Base-by-base conservation (phyloP, 2,888 invertebrate species). In the Philaethria dido region DNA sequence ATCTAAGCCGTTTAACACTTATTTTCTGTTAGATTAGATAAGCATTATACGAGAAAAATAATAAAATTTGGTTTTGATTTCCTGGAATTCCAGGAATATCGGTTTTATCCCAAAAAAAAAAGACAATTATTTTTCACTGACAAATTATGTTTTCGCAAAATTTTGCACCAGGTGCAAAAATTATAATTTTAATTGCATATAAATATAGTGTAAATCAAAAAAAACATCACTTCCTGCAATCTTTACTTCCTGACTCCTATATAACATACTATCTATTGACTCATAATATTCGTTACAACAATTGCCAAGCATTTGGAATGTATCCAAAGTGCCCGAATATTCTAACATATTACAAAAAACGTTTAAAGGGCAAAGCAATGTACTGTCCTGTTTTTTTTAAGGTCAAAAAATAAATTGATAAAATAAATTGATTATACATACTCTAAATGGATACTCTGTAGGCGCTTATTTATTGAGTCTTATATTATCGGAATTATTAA, bases 261-360 rank as follows among this genome's bases (percentile, higher is more conserved):
- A 48, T 6, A n/a, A 48, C 5, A 25, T 50, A 50, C 3, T 25
- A 25, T 16, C 1, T 20, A 39, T 9, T 39, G 20, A n/a, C 13
- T 36, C 18, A 55, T 18, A 11, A 8, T 8, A 36, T 39, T 36
- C 8, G 5, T 36, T 54, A 54, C 54, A 18, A 36, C 18, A 55
- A 39, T 20, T 20, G 20, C 8, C 0, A 20, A 55, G 6, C 1
- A 55, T 33, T 50, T 55, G 55, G 36, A 55, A 39, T 39, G 13
- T 39, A 14, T 36, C 36, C 55, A 55, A 55, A 55, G 13, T 36
- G 8, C 14, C 36, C 36, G 54, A 14, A 18, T 36, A 36, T 36
- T 55, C 14, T 20, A n/a, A 16, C 36, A 20, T 18, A 20, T 18
- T 20, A 55, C 18, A 55, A 55, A 44, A 55, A 55, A 13, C 18